Evolutionary conservation across 2,113 vertebrate genomes (phyloP).

Genomic region (Elachura formosa): DNA sequence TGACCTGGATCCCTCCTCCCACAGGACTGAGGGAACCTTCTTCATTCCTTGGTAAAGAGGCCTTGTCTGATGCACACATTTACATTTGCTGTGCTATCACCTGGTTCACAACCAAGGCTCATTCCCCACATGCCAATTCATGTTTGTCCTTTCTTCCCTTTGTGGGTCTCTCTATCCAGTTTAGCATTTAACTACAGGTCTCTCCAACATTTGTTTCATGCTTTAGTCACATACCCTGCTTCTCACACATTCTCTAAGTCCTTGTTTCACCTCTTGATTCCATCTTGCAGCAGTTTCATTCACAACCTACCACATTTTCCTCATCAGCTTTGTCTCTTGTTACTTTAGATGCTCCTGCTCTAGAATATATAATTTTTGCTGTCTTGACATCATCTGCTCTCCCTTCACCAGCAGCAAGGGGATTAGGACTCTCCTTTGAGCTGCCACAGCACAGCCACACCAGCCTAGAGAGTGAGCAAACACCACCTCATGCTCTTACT

Average conservation of each 20-base stretch:
- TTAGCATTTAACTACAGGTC: fast-evolving
- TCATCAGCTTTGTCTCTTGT: neutral
- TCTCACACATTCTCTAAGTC: neutral
- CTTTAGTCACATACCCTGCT: neutral
- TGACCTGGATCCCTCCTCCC: neutral
- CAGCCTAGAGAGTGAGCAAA: neutral
- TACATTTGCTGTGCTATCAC: neutral
- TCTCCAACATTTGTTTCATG: neutral
- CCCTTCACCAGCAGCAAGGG: neutral
- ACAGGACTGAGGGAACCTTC: neutral
- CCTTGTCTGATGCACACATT: neutral
- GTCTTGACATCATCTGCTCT: neutral
- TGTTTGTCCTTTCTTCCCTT: neutral
- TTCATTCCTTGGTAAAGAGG: neutral
- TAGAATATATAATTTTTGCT: neutral
- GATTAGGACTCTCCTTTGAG: neutral
- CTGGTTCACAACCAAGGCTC: neutral
- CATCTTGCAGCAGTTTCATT: neutral
- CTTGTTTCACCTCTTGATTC: neutral
- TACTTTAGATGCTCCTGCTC: neutral
- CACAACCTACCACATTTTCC: neutral
- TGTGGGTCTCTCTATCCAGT: neutral
- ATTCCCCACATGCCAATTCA: neutral
- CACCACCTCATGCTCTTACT: fast-evolving
- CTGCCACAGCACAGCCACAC: fast-evolving